Conservation (phyloP, 2,888 invertebrate species). For the Teinopalpus imperialis region DNA sequence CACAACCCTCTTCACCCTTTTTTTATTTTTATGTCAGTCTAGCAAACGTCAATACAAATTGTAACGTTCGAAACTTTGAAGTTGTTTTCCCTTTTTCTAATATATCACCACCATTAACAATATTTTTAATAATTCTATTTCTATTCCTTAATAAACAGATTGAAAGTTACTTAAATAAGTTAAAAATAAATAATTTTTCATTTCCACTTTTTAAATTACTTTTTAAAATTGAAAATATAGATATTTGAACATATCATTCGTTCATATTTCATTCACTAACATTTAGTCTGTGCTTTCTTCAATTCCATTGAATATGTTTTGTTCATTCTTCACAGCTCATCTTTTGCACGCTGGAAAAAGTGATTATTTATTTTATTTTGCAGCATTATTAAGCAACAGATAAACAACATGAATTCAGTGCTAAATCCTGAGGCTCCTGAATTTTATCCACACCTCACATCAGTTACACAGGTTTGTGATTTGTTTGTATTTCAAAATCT, state of each 20-base stretch:
- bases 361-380: conserved; percentile 33
- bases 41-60: conserved; percentile 1
- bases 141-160: no score
- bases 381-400: conserved; percentile 32
- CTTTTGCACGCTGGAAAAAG: conserved; percentile 37
- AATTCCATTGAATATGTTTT: conserved; percentile 15
- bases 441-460: conserved; percentile 57
- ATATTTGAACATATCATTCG: background rate
- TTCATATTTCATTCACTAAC: background rate
- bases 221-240: no score
- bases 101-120: no score
- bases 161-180: no score
- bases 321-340: conserved; percentile 36
- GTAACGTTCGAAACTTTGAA: no score
- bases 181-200: no score
- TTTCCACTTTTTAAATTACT: no score
- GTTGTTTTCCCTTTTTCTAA: no score
- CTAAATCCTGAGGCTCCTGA: conserved; percentile 71
- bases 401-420: conserved; percentile 56
- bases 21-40: background rate
- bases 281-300: conserved; percentile 1
- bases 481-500: conserved; percentile 32
- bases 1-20: no score
- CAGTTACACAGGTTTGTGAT: conserved; percentile 56
- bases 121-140: no score